These are phyloP conservation scores for Tragelaphus strepsiceros DNA, from an alignment of 2,113 vertebrate genomes.

Conservation along the genomic window DNA sequence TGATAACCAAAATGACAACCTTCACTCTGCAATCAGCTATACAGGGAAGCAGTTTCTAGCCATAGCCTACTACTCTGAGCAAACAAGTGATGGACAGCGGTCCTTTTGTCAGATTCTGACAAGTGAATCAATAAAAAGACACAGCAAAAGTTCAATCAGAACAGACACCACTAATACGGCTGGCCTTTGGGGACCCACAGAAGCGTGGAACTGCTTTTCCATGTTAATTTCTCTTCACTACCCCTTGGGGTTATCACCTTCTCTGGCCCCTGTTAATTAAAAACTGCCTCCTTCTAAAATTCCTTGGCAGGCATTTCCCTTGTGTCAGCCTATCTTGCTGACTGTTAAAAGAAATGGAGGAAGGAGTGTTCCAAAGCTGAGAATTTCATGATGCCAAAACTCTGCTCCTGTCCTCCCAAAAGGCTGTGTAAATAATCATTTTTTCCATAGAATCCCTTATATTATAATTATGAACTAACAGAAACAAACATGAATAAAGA, in stretches of 20 bases:
- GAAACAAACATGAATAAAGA: neutral
- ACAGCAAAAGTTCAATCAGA: conserved; percentile 82
- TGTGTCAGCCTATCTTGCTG: conserved; percentile 74
- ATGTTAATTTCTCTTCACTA: conserved; percentile 81
- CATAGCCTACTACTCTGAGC: conserved; percentile 58
- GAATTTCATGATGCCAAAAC: neutral
- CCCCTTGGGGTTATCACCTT: conserved; percentile 81
- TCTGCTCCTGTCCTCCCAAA: neutral
- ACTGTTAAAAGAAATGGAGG: conserved; percentile 66
- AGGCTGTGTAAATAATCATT: neutral
- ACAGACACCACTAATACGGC: conserved; percentile 80
- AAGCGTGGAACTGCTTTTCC: conserved; percentile 80
- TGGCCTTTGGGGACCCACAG: conserved; percentile 76
- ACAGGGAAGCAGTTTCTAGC: conserved; percentile 63
- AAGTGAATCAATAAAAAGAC: conserved; percentile 84
- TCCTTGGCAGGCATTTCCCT: conserved; percentile 78
- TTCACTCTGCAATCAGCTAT: conserved; percentile 22
- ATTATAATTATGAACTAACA: neutral
- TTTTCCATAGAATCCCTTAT: neutral
- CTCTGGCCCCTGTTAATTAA: conserved; percentile 85
- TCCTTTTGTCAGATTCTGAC: conserved; percentile 81
- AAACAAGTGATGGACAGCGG: conserved; percentile 68
- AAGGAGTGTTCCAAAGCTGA: conserved; percentile 31
- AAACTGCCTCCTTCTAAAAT: conserved; percentile 82
- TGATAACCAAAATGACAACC: conserved; percentile 49